Base-by-base conservation (phyloP, 2,797 vertebrate genomes). In the Thripadectes ignobilis region DNA sequence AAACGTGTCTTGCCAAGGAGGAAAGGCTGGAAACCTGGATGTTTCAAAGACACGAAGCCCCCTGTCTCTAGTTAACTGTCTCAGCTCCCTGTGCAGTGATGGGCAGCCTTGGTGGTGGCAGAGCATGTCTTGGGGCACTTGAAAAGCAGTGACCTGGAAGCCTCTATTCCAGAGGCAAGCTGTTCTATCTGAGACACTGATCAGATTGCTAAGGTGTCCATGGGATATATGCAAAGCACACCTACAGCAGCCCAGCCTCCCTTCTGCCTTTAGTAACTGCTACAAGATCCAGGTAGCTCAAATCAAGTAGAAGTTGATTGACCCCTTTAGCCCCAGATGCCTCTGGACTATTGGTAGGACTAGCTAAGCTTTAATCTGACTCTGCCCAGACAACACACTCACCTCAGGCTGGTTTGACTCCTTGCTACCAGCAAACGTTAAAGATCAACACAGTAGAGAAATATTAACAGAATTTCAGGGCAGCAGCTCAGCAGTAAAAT, bases 401-500 rank as follows among this genome's bases (percentile, higher is more conserved):
- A 23, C 12, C 48, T 68, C n/a, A 16, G 69, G 52, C 76, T 95
- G 65, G 7, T 71, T 75, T 76, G 74, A 52, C 54, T 82, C 14
- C 66, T 81, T 90, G 69, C 84, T 62, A 52, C 76, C 45, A 92
- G 74, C 69, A 46, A 61, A 80, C 77, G 73, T 76, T 87, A 91
- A 91, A 96, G 92, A 87, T 89, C 78, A 94, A 61, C 69, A 68
- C 48, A 27, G 29, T 55, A 90, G 81, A 85, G 85, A 95, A 92
- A 94, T 69, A 81, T 78, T 88, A 85, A 89, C 77, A 93, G 85
- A 81, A 84, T 75, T 69, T 51, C 80, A 92, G 79, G 72, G 82
- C 68, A 75, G 17, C 39, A 46, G 59, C 79, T 83, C 59, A 18
- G 55, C 93, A 57, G 45, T 65, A 62, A 85, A 76, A 80, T 2